Conservation (phyloP, 2,113 vertebrate genomes). For the Raja brachyura region DNA sequence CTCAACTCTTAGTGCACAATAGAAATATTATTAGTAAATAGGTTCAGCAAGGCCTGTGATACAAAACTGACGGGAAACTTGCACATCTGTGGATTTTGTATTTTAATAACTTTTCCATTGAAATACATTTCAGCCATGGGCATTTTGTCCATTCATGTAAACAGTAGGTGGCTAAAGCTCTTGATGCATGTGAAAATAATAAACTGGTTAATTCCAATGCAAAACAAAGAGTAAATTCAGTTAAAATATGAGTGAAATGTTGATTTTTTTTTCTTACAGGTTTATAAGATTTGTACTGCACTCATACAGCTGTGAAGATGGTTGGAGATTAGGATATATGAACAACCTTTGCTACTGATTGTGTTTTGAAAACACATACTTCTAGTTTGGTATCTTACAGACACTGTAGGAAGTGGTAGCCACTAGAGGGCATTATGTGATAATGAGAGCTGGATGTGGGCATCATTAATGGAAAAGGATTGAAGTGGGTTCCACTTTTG, state of each 20-base stretch:
- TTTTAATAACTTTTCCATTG: background rate
- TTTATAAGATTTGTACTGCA: background rate
- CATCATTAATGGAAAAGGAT: background rate
- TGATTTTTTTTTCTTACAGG: background rate
- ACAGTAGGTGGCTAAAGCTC: no score
- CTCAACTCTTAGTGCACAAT: no score
- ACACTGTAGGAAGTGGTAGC: background rate
- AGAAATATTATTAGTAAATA: background rate
- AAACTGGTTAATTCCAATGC: no score
- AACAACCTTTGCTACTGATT: background rate
- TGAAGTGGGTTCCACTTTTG: background rate
- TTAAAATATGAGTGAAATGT: no score
- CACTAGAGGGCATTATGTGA: conserved; percentile 31
- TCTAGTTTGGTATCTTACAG: background rate
- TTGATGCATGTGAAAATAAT: no score
- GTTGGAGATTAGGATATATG: background rate
- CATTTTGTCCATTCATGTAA: background rate
- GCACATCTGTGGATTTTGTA: background rate
- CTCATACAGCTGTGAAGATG: background rate
- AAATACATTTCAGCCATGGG: background rate
- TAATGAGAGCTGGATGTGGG: background rate
- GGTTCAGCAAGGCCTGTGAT: background rate
- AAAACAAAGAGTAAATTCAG: background rate
- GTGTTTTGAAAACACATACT: background rate
- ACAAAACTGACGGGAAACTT: background rate